A percentile compares a stretch with the other conserved stretches of the same genome.
These are phyloP conservation scores for Meteorus cinctellus DNA, from an alignment of 2,888 invertebrate genomes.

Conservation along the genomic window DNA sequence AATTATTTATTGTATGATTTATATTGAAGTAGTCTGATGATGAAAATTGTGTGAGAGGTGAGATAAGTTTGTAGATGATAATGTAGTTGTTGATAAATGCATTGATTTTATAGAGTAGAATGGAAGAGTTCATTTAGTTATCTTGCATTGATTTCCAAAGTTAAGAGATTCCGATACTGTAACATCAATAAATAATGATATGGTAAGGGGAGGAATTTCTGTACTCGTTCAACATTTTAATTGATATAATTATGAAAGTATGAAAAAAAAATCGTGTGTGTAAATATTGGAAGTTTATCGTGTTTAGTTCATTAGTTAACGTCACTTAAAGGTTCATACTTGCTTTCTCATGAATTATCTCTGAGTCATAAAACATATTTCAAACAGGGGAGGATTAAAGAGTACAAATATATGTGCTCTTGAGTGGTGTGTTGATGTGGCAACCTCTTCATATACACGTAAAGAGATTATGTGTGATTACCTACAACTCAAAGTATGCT, in stretches of 20 bases:
- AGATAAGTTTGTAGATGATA: constrained; percentile 49
- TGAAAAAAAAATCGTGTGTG: background rate
- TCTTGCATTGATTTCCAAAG: no score
- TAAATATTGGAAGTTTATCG: background rate
- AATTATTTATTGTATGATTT: constrained; percentile 35
- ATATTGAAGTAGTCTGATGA: constrained; percentile 25
- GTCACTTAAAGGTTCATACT: constrained; percentile 34
- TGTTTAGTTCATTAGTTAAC: constrained; percentile 5
- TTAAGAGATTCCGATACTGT: no score
- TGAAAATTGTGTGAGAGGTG: constrained; percentile 27
- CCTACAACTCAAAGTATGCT: background rate
- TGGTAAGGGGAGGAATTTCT: no score
- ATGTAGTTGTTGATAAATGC: constrained; percentile 50
- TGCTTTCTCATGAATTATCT: constrained; percentile 54
- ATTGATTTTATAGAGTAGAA: constrained; percentile 46
- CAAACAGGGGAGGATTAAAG: constrained; percentile 52
- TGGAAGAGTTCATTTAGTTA: constrained; percentile 36
- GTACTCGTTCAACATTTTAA: no score
- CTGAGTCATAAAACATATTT: constrained; percentile 51
- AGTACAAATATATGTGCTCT: constrained; percentile 51
- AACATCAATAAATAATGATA: no score
- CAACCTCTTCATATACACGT: constrained; percentile 37
- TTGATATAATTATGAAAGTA: background rate
- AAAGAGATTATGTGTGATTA: constrained; percentile 44
- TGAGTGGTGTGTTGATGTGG: constrained; percentile 37